Evolutionary conservation across 2,888 invertebrate genomes (phyloP), one percentile per base, ranked within the genome.

Genomic region (Lathronympha strigana): DNA sequence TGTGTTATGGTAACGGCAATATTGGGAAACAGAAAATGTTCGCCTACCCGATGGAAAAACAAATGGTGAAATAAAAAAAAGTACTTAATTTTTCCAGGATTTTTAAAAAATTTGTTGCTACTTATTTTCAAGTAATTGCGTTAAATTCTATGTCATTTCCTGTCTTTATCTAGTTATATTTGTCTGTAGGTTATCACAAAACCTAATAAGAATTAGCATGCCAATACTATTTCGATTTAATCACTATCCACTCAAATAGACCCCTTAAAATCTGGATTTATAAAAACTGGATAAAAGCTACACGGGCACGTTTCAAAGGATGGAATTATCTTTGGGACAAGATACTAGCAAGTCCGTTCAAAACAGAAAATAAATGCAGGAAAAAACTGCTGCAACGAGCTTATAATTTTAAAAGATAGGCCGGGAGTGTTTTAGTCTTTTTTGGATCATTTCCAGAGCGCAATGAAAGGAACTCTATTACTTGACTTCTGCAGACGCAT

Each of bases 341-440:
- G 45, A 57, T 57, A 57, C 57, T 17, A 21, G 17, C 45, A 15
- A 51, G 31, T 25, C 51, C 51, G 21, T 15, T 21, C 43, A 19
- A 11, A 51, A 51, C 40, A 43, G 28, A 57, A 33, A 61, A 61
- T 61, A 51, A 50, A 43, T 61, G 19, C 31, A 61, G 51, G 21
- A 43, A 61, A 51, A 40, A 43, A 43, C 51, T 33, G 38, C 21
- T 23, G 51, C 40, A 36, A 61, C 21, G 2, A 61, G 51, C 40
- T 61, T 51, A 57, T 57, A 43, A 51, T 61, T 51, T 51, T 33
- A 61, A 61, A 61, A 38, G 6, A 31, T 61, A 51, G 49, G 15
- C 51, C 23, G 43, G 51, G 61, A 51, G 61, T 11, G 1, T 6
- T 19, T 6, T 54, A 33, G 0, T 19, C 1, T 38, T 40, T 25